These are phyloP conservation scores for Lagenorhynchus albirostris DNA, from an alignment of 2,113 vertebrate genomes.

Conservation along the genomic window DNA sequence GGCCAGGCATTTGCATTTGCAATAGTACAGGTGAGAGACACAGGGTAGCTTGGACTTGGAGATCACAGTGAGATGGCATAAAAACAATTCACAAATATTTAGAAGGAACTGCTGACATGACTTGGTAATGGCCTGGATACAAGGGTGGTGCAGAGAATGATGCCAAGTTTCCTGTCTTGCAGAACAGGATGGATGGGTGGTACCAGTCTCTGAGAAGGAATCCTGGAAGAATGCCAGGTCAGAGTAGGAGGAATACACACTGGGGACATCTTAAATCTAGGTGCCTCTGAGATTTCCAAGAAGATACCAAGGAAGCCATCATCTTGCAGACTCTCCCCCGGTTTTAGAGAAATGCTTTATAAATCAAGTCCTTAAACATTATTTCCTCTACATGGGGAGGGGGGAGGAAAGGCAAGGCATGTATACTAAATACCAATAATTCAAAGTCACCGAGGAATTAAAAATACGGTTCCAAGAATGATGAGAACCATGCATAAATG, in stretches of 20 bases:
- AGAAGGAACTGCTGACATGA: background rate
- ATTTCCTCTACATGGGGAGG: background rate
- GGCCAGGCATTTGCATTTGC: background rate
- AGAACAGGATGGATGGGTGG: conserved; percentile 38
- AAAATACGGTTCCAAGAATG: background rate
- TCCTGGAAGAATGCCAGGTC: conserved; percentile 2
- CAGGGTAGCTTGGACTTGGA: background rate
- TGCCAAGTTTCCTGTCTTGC: background rate
- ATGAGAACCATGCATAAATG: background rate
- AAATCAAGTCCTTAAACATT: background rate
- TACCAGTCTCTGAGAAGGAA: background rate
- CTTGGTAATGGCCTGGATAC: background rate
- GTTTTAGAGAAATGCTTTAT: background rate
- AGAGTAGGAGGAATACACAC: background rate
- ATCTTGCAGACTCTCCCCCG: background rate
- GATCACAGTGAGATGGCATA: background rate
- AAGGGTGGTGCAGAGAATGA: background rate
- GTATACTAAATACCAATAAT: background rate
- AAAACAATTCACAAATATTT: background rate
- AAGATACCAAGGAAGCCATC: background rate
- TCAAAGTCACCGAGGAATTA: background rate
- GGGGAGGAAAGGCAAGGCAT: background rate
- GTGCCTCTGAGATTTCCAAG: background rate
- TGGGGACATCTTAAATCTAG: background rate
- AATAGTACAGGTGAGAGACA: background rate